Evolutionary conservation across 2,888 invertebrate genomes (phyloP).

Genomic region (Rugalucina vietnamica): DNA sequence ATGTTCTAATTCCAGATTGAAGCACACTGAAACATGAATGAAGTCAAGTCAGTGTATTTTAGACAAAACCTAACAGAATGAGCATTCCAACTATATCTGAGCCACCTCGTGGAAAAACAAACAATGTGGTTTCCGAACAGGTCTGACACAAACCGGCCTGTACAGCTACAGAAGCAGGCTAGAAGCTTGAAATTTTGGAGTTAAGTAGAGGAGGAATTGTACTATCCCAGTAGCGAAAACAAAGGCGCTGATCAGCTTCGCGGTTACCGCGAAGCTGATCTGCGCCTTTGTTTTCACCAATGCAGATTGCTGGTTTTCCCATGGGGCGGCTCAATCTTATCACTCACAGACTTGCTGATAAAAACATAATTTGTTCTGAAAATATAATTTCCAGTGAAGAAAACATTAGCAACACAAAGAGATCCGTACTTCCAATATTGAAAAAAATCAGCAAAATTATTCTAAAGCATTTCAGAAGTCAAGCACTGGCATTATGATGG

Average conservation of each 20-base stretch:
- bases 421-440: not conserved
- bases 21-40: not conserved
- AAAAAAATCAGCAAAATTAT: not conserved
- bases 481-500: not conserved
- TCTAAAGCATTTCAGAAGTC: not conserved
- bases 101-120: too few species aligned
- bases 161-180: too few species aligned
- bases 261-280: too few species aligned
- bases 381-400: not conserved
- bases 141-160: too few species aligned
- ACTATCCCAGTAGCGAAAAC: too few species aligned
- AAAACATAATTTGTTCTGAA: slow-evolving; percentile 6
- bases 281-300: too few species aligned
- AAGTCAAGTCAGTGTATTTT: not conserved
- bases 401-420: not conserved
- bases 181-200: too few species aligned
- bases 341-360: slow-evolving; percentile 8
- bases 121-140: too few species aligned
- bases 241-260: too few species aligned
- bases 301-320: too few species aligned
- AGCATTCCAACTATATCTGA: not conserved
- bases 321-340: too few species aligned
- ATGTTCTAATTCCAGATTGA: not conserved
- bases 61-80: not conserved
- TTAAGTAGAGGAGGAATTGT: too few species aligned